Conservation (phyloP, 2,888 invertebrate species). For the Hetaerina titia region DNA sequence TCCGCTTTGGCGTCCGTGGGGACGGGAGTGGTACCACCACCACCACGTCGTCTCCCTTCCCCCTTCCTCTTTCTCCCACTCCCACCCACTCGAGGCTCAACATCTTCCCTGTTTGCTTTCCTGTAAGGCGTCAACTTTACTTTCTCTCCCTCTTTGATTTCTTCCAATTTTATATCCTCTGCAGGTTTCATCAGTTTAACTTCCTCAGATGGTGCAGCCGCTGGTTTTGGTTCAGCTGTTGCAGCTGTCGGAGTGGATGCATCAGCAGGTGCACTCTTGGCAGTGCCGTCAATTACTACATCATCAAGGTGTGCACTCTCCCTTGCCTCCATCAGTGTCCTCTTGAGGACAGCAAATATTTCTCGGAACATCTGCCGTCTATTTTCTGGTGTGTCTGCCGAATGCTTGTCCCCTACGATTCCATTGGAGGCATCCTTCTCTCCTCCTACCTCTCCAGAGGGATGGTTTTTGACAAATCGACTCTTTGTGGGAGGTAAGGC, state of each 20-base stretch:
- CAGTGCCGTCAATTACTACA: not conserved
- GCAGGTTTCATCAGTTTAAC: slow-evolving; percentile 72
- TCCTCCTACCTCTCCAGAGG: slow-evolving; percentile 79
- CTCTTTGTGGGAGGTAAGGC: slow-evolving; percentile 88
- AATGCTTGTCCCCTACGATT: slow-evolving; percentile 29
- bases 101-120: slow-evolving; percentile 73
- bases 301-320: slow-evolving; percentile 50
- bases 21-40: slow-evolving; percentile 81
- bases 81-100: slow-evolving; percentile 83
- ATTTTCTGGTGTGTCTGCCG: slow-evolving; percentile 42
- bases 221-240: not conserved
- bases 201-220: not conserved
- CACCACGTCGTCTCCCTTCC: slow-evolving; percentile 81
- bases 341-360: slow-evolving; percentile 88
- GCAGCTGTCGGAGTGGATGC: not conserved
- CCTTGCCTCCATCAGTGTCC: slow-evolving; percentile 51
- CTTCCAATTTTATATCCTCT: slow-evolving; percentile 84
- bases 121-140: slow-evolving; percentile 47
- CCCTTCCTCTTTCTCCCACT: slow-evolving; percentile 79
- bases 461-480: slow-evolving; percentile 89
- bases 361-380: slow-evolving; percentile 87
- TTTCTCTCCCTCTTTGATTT: slow-evolving; percentile 77
- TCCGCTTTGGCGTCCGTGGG: slow-evolving; percentile 72
- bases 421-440: slow-evolving; percentile 16
- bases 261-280: slow-evolving; percentile 3